A percentile compares a stretch with the other conserved stretches of the same genome.
Evolutionary conservation across 1,140 invertebrate genomes (phyloP).

Genomic region (Orius insidiosus): DNA sequence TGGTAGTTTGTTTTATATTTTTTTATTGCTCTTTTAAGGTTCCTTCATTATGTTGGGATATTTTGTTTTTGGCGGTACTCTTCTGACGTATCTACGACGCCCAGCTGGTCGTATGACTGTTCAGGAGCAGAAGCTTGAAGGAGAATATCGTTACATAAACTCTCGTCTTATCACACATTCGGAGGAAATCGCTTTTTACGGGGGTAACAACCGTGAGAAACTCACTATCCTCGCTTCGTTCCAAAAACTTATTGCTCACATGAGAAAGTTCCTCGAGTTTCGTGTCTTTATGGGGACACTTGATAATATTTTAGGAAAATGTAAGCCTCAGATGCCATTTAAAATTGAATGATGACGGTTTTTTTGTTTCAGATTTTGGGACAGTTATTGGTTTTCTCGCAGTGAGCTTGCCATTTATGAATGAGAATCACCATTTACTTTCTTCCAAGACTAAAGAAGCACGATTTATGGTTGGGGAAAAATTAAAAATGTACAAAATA

Average conservation of each 20-base stretch:
- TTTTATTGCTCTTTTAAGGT: slow-evolving; percentile 38
- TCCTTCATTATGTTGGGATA: slow-evolving; percentile 73
- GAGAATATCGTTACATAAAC: slow-evolving; percentile 93
- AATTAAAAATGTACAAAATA: background rate
- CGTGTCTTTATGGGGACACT: slow-evolving; percentile 82
- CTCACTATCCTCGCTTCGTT: slow-evolving; percentile 74
- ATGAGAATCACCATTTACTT: slow-evolving; percentile 43
- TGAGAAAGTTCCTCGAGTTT: slow-evolving; percentile 81
- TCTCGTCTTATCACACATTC: slow-evolving; percentile 91
- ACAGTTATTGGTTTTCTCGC: slow-evolving; percentile 89
- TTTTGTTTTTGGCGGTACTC: slow-evolving; percentile 61
- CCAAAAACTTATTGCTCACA: slow-evolving; percentile 66
- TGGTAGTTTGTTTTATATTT: background rate
- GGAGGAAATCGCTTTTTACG: slow-evolving; percentile 94
- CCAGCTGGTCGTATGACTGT: slow-evolving; percentile 81
- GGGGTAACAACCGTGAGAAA: slow-evolving; percentile 49
- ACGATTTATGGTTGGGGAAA: slow-evolving; percentile 40
- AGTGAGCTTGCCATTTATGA: slow-evolving; percentile 85
- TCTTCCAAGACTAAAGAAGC: slow-evolving; percentile 42
- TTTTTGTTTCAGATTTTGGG: slow-evolving; percentile 57
- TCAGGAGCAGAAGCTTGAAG: slow-evolving; percentile 88
- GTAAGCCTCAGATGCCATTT: slow-evolving; percentile 50
- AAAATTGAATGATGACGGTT: too few species aligned
- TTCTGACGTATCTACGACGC: slow-evolving; percentile 61
- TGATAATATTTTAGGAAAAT: slow-evolving; percentile 94